Conservation (phyloP, 1,140 invertebrate genomes). For the Pseudomyrmex sp. region DNA sequence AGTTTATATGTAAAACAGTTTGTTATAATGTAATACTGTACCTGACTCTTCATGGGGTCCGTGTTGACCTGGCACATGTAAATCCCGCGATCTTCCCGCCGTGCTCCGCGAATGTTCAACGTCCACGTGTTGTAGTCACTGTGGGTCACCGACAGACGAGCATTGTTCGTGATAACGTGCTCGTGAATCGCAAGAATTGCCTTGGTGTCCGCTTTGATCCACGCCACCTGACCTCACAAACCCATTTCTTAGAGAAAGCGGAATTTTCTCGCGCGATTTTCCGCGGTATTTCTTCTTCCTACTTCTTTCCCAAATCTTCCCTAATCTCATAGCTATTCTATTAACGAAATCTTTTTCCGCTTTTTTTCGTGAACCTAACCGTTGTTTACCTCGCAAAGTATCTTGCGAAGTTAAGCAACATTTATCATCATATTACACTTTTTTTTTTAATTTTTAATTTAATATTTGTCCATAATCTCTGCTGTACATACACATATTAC, state of each 20-base stretch:
- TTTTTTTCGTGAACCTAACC: background rate
- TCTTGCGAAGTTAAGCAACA: background rate
- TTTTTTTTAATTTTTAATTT: no score
- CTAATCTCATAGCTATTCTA: slow-evolving; percentile 35
- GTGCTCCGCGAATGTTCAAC: slow-evolving; percentile 92
- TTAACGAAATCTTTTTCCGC: background rate
- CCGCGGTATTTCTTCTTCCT: background rate
- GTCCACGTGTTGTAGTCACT: slow-evolving; percentile 95
- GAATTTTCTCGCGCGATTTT: slow-evolving; percentile 18
- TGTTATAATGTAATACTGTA: slow-evolving; percentile 75
- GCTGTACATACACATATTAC: no score
- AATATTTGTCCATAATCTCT: no score
- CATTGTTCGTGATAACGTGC: slow-evolving; percentile 96
- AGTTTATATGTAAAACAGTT: no score
- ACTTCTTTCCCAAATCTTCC: slow-evolving; percentile 4
- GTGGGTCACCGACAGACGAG: slow-evolving; percentile 93
- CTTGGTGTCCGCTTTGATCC: slow-evolving; percentile 97
- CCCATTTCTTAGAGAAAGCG: slow-evolving; percentile 66
- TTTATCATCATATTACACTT: no score
- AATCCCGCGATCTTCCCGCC: slow-evolving; percentile 93
- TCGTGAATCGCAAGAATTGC: slow-evolving; percentile 96
- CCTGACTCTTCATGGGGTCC: slow-evolving; percentile 97
- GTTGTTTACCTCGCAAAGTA: background rate
- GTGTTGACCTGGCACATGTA: slow-evolving; percentile 98
- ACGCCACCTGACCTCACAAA: slow-evolving; percentile 90